Conservation (phyloP, 2,888 invertebrate species). For the Anthophora plumipes region DNA sequence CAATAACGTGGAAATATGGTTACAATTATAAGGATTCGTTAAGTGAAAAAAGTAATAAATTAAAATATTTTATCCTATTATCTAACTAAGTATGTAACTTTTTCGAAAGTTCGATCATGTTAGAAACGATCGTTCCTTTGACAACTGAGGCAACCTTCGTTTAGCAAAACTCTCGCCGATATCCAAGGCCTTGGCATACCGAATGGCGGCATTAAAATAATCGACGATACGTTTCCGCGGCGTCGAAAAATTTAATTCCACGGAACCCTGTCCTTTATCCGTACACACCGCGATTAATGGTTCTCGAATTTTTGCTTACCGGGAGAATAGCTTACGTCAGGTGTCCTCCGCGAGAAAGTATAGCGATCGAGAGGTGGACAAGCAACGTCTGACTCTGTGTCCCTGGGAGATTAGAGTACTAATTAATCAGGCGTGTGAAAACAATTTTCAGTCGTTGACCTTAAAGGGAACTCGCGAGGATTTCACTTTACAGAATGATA, state of each 20-base stretch:
- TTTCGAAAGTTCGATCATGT: background rate
- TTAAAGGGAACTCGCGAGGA: slow-evolving; percentile 43
- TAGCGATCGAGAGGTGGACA: background rate
- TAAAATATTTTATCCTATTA: no score
- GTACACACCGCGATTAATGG: slow-evolving; percentile 27
- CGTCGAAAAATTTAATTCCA: slow-evolving; percentile 34
- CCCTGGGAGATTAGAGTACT: slow-evolving; percentile 33
- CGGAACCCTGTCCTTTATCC: slow-evolving; percentile 27
- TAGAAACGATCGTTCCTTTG: background rate
- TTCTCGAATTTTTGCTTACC: background rate
- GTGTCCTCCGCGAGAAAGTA: slow-evolving; percentile 16
- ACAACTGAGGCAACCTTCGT: slow-evolving; percentile 16
- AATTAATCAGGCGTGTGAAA: slow-evolving; percentile 42
- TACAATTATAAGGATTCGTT: background rate
- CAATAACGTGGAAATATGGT: slow-evolving; percentile 28
- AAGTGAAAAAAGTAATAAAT: background rate
- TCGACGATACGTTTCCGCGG: slow-evolving; percentile 11
- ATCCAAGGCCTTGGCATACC: slow-evolving; percentile 46
- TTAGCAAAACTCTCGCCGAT: background rate
- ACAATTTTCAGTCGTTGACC: slow-evolving; percentile 48
- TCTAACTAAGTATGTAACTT: no score
- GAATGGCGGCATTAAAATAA: slow-evolving; percentile 24
- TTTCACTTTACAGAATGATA: slow-evolving; percentile 64
- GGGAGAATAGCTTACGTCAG: slow-evolving; percentile 11
- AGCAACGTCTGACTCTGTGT: background rate